Base-by-base conservation (phyloP, 2,797 vertebrate species). In the Gadopsis bispinosus region DNA sequence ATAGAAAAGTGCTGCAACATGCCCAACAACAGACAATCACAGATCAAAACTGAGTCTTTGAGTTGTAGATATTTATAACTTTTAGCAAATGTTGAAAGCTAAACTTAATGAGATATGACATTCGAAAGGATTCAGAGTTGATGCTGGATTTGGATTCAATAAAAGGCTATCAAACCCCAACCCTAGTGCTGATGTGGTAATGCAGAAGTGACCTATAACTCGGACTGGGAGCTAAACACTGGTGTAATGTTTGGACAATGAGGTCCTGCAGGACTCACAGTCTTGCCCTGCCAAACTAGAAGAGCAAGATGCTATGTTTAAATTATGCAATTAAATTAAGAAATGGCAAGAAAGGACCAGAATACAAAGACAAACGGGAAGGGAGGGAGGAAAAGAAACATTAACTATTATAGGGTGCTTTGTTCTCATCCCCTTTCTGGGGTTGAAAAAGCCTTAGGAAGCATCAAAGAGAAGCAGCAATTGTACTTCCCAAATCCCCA, bases 381-480 rank as follows among this genome's bases (percentile, higher is more conserved):
- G 20, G 8, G 17, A 39, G 22, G 20, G 7, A 6, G 20, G 20
- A 59, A 14, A 69, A 41, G 31, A 73, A 58, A 66, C 26, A 33
- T 17, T 7, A 13, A 19, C 8, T 60, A 70, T 55, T 50, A 56
- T 12, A 66, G 65, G 8, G 26, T 4, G 12, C 37, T 67, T 69
- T 55, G 35, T 73, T 48, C 7, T 68, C 54, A 58, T 51, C 1
- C 39, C 7, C 53, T 72, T 41, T 73, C 61, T 66, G 67, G 45
- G 43, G 22, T 61, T 60, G 17, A 22, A 12, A 7, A 20, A 66
- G 35, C 41, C 55, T 56, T 12, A 55, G 72, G 12, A 73, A 56
- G 35, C 55, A 74, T 66, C 62, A 87, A 83, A 86, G 48, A 67
- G 29, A 53, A 54, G 39, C 69, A 61, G 64, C 59, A 75, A 66